These are phyloP conservation scores for Camponotus fellah DNA, from an alignment of 2,888 invertebrate species.

Conservation along the genomic window DNA sequence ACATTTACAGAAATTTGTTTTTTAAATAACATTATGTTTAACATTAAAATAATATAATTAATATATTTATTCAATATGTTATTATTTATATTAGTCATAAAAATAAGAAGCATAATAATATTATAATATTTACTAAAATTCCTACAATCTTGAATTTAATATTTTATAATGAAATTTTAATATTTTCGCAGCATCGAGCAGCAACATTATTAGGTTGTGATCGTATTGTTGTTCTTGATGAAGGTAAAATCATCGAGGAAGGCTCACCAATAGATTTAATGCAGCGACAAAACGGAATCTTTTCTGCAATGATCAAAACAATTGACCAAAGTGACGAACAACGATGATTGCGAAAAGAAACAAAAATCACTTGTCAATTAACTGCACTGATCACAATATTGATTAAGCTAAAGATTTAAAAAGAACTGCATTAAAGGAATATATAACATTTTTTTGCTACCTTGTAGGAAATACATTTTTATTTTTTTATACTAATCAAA, in stretches of 20 bases:
- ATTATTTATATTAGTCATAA: background rate
- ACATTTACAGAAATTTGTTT: background rate
- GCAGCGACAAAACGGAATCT: constrained; percentile 87
- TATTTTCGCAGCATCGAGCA: constrained; percentile 89
- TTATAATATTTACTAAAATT: background rate
- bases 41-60: background rate
- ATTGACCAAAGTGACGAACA: constrained; percentile 69
- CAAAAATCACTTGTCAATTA: constrained; percentile 12
- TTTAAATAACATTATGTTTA: background rate
- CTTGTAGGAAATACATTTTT: background rate
- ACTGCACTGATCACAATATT: background rate
- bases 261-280: constrained; percentile 89
- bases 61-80: background rate
- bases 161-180: background rate
- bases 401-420: constrained; percentile 5
- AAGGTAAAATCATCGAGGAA: constrained; percentile 90
- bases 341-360: constrained; percentile 9
- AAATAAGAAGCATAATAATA: background rate
- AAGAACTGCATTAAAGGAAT: constrained; percentile 33
- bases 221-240: constrained; percentile 90
- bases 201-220: constrained; percentile 91
- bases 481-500: constrained; percentile 42
- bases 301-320: constrained; percentile 88
- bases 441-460: background rate
- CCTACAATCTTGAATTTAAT: background rate